A percentile compares a stretch with the other conserved stretches of the same genome.
Evolutionary conservation across 2,113 vertebrate genomes (phyloP).

Genomic region (Tichodroma muraria): DNA sequence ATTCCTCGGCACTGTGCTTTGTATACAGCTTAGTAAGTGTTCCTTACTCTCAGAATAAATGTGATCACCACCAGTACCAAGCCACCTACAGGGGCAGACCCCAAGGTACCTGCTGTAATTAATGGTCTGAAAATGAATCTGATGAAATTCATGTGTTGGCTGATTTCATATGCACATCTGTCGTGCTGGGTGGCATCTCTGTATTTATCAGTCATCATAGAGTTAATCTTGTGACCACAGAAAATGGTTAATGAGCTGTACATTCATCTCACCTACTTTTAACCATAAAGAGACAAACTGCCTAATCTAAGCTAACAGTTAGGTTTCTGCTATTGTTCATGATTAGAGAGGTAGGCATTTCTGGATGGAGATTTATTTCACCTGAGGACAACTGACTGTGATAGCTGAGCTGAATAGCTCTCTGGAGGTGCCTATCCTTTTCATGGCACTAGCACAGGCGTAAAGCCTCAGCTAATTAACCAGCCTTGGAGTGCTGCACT

Average conservation of each 20-base stretch:
- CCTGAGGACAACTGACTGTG: neutral
- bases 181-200: neutral
- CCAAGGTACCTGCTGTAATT: neutral
- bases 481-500: neutral
- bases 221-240: neutral
- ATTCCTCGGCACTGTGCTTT: neutral
- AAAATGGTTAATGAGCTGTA: neutral
- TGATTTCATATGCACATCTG: neutral
- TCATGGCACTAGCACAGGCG: neutral
- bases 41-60: neutral
- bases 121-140: neutral
- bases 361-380: neutral
- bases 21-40: neutral
- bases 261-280: neutral
- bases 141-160: neutral
- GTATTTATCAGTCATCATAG: neutral
- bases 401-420: neutral
- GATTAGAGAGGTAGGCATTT: neutral
- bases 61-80: neutral
- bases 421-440: neutral
- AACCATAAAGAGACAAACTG: neutral
- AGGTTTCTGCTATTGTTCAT: neutral
- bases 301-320: neutral
- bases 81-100: neutral
- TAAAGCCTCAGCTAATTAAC: neutral